Evolutionary conservation across 2,113 vertebrate species (phyloP), one percentile per base, ranked within the genome.

Genomic region (Rhadina sibilatrix): DNA sequence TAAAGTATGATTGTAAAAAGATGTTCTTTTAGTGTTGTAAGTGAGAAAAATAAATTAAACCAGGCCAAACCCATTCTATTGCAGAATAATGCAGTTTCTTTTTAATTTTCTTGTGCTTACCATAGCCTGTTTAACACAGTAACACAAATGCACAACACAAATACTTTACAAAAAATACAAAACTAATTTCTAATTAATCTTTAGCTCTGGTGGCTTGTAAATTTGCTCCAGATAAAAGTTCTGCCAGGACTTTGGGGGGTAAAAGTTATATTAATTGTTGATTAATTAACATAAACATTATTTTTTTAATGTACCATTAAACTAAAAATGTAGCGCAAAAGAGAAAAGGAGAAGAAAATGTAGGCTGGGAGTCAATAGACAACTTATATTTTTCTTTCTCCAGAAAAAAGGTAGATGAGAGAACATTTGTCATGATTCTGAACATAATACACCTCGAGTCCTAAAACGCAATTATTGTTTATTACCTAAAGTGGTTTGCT

Each of bases 141-240:
- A 97, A 94, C 69, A 94, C 76, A 96, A 91, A 91, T 82, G 87
- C 76, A 95, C 94, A 96, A 91, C 66, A 97, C 81, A 96, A 96
- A 95, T 95, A 93, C 93, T 97, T 95, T 95, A 94, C 57, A 35
- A 92, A 87, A 83, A 92, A 87, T 81, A 93, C 82, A 94, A 86
- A 94, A 92, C 82, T 97, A 98, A 95, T 96, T 97, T 98, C 86
- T 95, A 97, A 96, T 97, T 97, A 96, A 97, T 66, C 95, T 97
- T 95, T 90, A 95, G 56, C 56, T 95, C 74, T 95, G 44, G 68
- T 95, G 56, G n/a, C 68, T 96, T 95, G 22, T 81, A 74, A 94
- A 93, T 52, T 78, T 96, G n/a, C 50, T 97, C 71, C 87, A 95
- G 66, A 97, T 91, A 94, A 96, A 98, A 94, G 57, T 65, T 83